Base-by-base conservation (phyloP, 2,113 vertebrate genomes). In the Sphaerodactylus townsendi region DNA sequence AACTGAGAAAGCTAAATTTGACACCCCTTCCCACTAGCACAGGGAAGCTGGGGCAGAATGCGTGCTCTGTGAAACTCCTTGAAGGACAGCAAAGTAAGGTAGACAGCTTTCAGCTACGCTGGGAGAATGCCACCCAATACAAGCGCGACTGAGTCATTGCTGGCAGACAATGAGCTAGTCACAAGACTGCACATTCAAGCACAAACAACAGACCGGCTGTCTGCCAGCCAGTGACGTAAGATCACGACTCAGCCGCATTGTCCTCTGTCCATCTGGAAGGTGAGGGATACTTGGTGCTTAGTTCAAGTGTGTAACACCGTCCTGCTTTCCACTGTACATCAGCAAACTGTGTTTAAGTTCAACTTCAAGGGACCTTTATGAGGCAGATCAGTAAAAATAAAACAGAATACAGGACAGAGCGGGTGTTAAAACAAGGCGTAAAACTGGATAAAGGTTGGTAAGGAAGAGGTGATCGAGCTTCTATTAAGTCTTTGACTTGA, bases 191-290 rank as follows among this genome's bases (percentile, higher is more conserved):
- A 72, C 13, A n/a, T 25, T 30, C 53, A 79, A 79, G 79, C 35
- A 72, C 4, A 70, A 19, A 77, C 11, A 77, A 77, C 21, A 70
- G 33, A 30, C 28, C n/a, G 37, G 62, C 68, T 72, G 66, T 53
- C 68, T 46, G 75, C 68, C 35, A 65, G 66, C 65, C n/a, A 28
- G 1, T 64, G 76, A 85, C 14, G 39, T 37, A 71, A 79, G n/a
- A 46, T 59, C 30, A 11, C n/a, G 19, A 48, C 77, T 72, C 30
- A 71, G 71, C 5, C 59, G 41, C 41, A 39, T 48, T 79, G 83
- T 72, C 28, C 68, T 79, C 79, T 85, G 75, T 64, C 37, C 21
- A 72, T 62, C n/a, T 21, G n/a, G 53, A 72, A 79, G 83, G 66
- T 72, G 53, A 64, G 33, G 64, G 33, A 10, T 30, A 33, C 70